These are phyloP conservation scores for Oryzias curvinotus DNA, from an alignment of 2,113 vertebrate genomes.

Conservation along the genomic window DNA sequence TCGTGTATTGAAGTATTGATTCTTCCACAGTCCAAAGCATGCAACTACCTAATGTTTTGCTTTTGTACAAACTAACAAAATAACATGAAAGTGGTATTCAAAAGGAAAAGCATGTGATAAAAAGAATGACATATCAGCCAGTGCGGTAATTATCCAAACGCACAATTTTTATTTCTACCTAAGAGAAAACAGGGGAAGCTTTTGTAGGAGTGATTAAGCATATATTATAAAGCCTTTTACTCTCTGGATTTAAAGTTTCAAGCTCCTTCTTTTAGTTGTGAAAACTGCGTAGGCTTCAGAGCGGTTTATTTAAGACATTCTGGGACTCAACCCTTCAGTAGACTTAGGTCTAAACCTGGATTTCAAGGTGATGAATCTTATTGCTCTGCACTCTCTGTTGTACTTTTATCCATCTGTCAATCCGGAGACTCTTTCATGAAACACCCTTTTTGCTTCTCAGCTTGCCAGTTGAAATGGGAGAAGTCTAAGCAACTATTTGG, in stretches of 20 bases:
- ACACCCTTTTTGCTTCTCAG: conserved; percentile 11
- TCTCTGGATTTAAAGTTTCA: conserved; percentile 54
- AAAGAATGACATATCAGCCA: conserved; percentile 39
- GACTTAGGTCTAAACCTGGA: conserved; percentile 57
- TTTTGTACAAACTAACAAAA: conserved; percentile 4
- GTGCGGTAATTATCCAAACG: conserved; percentile 42
- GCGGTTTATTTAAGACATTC: conserved; percentile 52
- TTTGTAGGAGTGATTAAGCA: conserved; percentile 29
- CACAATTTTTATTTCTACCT: conserved; percentile 38
- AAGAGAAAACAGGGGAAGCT: conserved; percentile 30
- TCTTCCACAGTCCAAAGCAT: neutral
- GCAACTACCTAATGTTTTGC: neutral
- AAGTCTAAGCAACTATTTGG: conserved; percentile 1
- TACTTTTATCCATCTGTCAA: conserved; percentile 47
- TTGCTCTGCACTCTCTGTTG: conserved; percentile 42
- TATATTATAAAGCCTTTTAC: conserved; percentile 19
- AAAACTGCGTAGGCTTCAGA: conserved; percentile 40
- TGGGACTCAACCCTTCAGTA: conserved; percentile 49
- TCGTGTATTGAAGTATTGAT: conserved; percentile 24
- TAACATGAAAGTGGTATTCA: conserved; percentile 2
- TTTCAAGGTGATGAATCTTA: conserved; percentile 55
- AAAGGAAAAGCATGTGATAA: conserved; percentile 3
- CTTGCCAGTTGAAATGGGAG: conserved; percentile 5
- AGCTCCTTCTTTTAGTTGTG: conserved; percentile 7
- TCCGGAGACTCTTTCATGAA: conserved; percentile 40